A percentile compares a stretch with the other conserved stretches of the same genome.
Evolutionary conservation across 2,113 vertebrate genomes (phyloP).

Genomic region (Crocuta crocuta): DNA sequence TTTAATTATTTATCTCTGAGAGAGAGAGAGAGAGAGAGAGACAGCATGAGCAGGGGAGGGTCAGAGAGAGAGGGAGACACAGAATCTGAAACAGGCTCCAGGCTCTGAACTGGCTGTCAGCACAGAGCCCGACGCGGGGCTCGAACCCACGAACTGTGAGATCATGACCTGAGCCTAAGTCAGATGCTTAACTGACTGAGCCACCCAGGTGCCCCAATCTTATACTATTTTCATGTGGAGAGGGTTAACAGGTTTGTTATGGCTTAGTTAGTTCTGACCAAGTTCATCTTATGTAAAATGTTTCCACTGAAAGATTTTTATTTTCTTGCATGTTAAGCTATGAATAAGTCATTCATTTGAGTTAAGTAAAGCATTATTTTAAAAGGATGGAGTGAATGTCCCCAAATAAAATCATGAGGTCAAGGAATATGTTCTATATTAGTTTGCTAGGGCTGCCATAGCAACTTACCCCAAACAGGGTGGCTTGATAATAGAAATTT

Average conservation of each 20-base stretch:
- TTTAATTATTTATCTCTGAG: too few relatives aligned
- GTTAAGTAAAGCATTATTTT: background rate
- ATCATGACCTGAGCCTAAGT: too few relatives aligned
- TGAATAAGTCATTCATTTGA: background rate
- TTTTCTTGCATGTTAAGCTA: background rate
- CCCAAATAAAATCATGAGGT: background rate
- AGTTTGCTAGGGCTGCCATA: background rate
- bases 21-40: too few relatives aligned
- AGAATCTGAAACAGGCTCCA: too few relatives aligned
- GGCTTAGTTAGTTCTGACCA: background rate
- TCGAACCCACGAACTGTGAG: too few relatives aligned
- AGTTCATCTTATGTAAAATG: background rate
- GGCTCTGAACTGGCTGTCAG: too few relatives aligned
- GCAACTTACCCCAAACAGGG: background rate
- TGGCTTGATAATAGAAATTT: background rate
- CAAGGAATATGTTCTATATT: background rate
- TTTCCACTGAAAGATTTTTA: background rate
- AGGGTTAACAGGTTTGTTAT: background rate
- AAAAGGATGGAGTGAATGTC: background rate
- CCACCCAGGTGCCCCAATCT: background rate
- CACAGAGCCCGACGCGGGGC: too few relatives aligned
- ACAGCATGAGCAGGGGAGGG: too few relatives aligned
- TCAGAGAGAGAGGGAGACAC: too few relatives aligned
- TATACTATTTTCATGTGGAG: background rate
- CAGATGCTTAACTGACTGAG: too few relatives aligned